Conservation (phyloP, 2,113 vertebrate species). For the Choloepus hoffmanni region DNA sequence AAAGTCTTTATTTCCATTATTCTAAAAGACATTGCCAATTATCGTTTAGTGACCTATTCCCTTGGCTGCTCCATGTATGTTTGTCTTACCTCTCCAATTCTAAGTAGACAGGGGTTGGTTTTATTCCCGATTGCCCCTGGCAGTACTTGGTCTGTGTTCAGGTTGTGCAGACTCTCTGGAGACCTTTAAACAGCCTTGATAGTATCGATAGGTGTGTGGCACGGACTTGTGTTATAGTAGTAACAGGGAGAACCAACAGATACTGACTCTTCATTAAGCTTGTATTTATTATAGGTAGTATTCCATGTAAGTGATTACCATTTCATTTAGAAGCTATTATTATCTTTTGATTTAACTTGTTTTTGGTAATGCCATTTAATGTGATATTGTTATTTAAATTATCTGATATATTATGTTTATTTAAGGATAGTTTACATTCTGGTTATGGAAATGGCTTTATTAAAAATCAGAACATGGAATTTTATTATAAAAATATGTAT, state of each 20-base stretch:
- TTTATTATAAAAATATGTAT: background rate
- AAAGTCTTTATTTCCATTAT: background rate
- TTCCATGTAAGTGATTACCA: background rate
- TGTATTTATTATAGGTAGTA: background rate
- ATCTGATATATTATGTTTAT: background rate
- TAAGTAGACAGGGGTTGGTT: background rate
- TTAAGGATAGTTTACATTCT: slow-evolving; percentile 3
- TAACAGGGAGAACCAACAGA: background rate
- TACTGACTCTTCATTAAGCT: background rate
- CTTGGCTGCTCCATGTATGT: background rate
- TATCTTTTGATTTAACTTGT: slow-evolving; percentile 31
- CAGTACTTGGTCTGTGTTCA: background rate
- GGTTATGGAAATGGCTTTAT: slow-evolving; percentile 16
- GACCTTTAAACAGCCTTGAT: background rate
- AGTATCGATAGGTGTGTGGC: background rate
- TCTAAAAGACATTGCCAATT: background rate
- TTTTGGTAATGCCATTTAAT: background rate
- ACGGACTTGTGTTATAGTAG: background rate
- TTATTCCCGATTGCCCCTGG: background rate
- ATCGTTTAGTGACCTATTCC: background rate
- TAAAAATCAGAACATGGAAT: background rate
- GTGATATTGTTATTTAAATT: background rate
- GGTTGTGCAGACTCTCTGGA: background rate
- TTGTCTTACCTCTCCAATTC: background rate
- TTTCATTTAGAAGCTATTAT: slow-evolving; percentile 30